Percentiles rank a stretch among this genome's conserved stretches.
Conservation (phyloP, 1,140 invertebrate species). For the Andrena cerasifolii region DNA sequence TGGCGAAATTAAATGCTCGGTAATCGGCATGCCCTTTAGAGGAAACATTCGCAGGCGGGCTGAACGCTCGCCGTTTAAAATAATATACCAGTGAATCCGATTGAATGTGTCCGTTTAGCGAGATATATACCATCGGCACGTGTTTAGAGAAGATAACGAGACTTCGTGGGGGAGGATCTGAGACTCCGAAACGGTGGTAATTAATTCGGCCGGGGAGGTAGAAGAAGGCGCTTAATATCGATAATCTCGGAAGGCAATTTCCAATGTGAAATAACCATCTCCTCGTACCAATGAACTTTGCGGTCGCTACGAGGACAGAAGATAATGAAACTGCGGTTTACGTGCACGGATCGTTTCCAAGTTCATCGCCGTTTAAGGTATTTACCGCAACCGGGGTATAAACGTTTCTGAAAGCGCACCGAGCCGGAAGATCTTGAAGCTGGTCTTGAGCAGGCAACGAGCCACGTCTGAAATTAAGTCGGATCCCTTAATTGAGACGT, state of each 20-base stretch:
- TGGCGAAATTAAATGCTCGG: background rate
- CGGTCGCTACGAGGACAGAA: constrained; percentile 15
- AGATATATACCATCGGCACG: too few relatives aligned
- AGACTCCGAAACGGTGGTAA: background rate
- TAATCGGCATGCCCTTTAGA: too few relatives aligned
- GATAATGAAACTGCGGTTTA: constrained; percentile 61
- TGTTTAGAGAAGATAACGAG: too few relatives aligned
- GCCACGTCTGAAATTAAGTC: constrained; percentile 65
- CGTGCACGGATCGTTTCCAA: constrained; percentile 51
- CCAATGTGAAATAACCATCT: constrained; percentile 26
- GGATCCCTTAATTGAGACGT: constrained; percentile 74
- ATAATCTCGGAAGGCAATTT: constrained; percentile 8
- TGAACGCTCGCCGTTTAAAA: too few relatives aligned
- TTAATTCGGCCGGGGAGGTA: background rate
- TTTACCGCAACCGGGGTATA: constrained; percentile 61
- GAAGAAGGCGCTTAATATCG: constrained; percentile 9
- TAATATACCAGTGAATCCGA: too few relatives aligned
- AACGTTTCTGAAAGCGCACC: constrained; percentile 61
- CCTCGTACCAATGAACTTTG: constrained; percentile 1
- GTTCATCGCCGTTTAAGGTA: constrained; percentile 59
- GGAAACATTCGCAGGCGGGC: too few relatives aligned
- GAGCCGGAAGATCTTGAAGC: constrained; percentile 59
- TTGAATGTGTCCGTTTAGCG: background rate
- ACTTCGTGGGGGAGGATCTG: too few relatives aligned
- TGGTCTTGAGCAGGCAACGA: constrained; percentile 49